Percentiles rank a stretch among this genome's conserved stretches.
These are phyloP conservation scores for Phrixothrix hirtus DNA, from an alignment of 2,888 invertebrate genomes.

Conservation along the genomic window DNA sequence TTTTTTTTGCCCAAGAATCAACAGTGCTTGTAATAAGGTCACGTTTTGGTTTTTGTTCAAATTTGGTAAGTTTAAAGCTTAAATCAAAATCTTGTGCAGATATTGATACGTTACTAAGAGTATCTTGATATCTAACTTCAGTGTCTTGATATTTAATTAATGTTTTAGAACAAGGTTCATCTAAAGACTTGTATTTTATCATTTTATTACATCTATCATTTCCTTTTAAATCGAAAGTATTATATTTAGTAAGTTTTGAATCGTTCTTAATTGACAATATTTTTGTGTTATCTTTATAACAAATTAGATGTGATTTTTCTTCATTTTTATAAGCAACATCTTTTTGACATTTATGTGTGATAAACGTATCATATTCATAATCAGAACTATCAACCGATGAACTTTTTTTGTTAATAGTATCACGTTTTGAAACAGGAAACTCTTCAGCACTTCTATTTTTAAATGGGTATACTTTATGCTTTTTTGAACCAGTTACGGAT, in stretches of 20 bases:
- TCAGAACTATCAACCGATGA: slow-evolving; percentile 51
- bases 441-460: slow-evolving; percentile 48
- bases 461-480: slow-evolving; percentile 38
- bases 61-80: slow-evolving; percentile 47
- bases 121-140: slow-evolving; percentile 43
- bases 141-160: slow-evolving; percentile 34
- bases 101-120: slow-evolving; percentile 51
- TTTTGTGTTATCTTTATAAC: slow-evolving; percentile 51
- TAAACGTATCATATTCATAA: slow-evolving; percentile 44
- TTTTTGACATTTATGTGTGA: slow-evolving; percentile 37
- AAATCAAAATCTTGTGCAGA: slow-evolving; percentile 51
- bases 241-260: slow-evolving; percentile 51
- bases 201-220: slow-evolving; percentile 45
- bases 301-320: slow-evolving; percentile 52
- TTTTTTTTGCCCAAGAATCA: slow-evolving; percentile 63
- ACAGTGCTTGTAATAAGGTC: slow-evolving; percentile 67
- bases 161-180: slow-evolving; percentile 44
- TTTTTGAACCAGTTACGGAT: slow-evolving; percentile 21
- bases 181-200: slow-evolving; percentile 51
- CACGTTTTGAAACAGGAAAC: slow-evolving; percentile 37
- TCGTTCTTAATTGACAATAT: slow-evolving; percentile 50
- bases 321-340: slow-evolving; percentile 47
- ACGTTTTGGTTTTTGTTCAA: slow-evolving; percentile 50
- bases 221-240: slow-evolving; percentile 51
- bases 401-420: slow-evolving; percentile 35